Evolutionary conservation across 2,113 vertebrate genomes (phyloP).

Genomic region (Cephalopholis sonnerati): DNA sequence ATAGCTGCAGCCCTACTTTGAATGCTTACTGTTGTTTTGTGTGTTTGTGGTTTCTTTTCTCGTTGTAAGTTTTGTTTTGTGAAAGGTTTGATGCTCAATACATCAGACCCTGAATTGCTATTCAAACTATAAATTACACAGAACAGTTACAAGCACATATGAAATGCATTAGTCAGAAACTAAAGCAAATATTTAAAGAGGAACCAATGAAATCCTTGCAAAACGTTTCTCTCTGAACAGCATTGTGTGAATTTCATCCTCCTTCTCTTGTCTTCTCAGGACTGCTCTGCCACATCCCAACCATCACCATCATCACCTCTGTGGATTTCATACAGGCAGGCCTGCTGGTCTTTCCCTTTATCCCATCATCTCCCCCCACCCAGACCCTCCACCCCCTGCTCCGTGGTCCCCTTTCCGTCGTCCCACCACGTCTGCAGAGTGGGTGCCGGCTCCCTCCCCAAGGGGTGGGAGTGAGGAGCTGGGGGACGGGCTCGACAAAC

Average conservation of each 20-base stretch:
- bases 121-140: not conserved
- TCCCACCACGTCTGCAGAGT: constrained; percentile 88
- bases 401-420: constrained; percentile 48
- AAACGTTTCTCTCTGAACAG: not conserved
- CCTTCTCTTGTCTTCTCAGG: constrained; percentile 30
- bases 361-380: constrained; percentile 3
- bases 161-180: not conserved
- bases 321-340: constrained; percentile 42
- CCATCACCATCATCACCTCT: constrained; percentile 24
- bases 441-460: constrained; percentile 93
- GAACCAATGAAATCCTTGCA: not conserved
- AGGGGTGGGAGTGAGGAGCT: constrained; percentile 91
- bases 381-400: constrained; percentile 32
- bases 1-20: not conserved
- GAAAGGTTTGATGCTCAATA: not conserved
- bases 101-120: not conserved
- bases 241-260: not conserved
- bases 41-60: not conserved
- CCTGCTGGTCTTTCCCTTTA: not conserved
- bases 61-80: not conserved
- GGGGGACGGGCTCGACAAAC: constrained; percentile 94
- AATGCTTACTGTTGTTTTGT: not conserved
- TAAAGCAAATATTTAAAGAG: not conserved
- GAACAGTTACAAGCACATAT: not conserved
- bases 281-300: constrained; percentile 35